Base-by-base conservation (phyloP, 2,888 invertebrate genomes). In the Chrysopilus asiliformis region DNA sequence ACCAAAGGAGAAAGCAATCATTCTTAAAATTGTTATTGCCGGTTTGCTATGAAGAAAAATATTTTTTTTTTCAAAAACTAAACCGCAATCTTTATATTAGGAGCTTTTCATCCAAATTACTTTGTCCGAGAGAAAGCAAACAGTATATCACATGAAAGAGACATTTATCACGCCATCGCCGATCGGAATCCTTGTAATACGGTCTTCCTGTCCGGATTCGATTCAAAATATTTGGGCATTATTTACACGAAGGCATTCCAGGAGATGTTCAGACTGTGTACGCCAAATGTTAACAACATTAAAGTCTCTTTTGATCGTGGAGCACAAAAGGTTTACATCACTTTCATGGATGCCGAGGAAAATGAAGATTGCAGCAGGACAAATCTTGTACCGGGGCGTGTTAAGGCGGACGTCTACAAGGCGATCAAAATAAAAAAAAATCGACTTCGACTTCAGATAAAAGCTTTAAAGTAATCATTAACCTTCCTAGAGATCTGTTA, bases 81-180 rank as follows among this genome's bases (percentile, higher is more conserved):
- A n/a, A n/a, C n/a, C n/a, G n/a, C n/a, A n/a, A n/a, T n/a, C n/a
- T n/a, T 32, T 14, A 6, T 31, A 28, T 27, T 28, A 41, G 39
- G 45, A 3, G 91, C 93, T 2, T 91, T 91, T 60, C 95, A 91
- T 64, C 95, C 95, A 0, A 79, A 93, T 59, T 94, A 84, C 60
- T 94, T 86, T 62, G 60, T 77, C 14, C 69, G 74, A 22, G 60
- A 62, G 24, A 69, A 70, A 33, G 67, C 70, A 36, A 59, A 68
- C 1, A 69, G 75, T 42, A n/a, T n/a, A n/a, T n/a, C n/a, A n/a
- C n/a, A n/a, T n/a, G 82, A 85, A 53, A 65, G 72, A 1, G 71
- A 74, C 17, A 74, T 81, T 0, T 70, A 76, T 4, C 76, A 74
- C 46, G 53, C 57, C 0, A 64, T 91, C 1, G 72, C 72, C 14